Base-by-base conservation (phyloP, 2,113 vertebrate genomes). In the Hippocampus guttulatus region DNA sequence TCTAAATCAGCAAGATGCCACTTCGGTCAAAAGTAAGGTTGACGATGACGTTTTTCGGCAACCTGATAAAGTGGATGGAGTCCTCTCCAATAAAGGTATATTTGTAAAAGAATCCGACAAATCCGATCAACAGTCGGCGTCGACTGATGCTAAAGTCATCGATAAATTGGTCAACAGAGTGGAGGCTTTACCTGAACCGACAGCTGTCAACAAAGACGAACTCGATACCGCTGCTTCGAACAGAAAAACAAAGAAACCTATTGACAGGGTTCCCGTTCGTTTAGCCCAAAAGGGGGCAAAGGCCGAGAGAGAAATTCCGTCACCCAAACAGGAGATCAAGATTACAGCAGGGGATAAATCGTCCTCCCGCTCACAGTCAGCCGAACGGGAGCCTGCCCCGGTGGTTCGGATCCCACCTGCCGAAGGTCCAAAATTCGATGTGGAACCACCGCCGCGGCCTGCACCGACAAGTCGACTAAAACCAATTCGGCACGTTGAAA, bases 211-310 rank as follows among this genome's bases (percentile, higher is more conserved):
- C 64, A 76, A 68, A 71, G 74, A 81, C 60, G 83, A 84, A 80
- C 77, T 72, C 1, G 83, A 89, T 81, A 82, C 71, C 62, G 67
- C 72, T 45, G 55, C 74, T 62, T 12, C n/a, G 43, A 67, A 61
- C 72, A 61, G 64, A 6, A 74, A 25, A 69, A 87, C 87, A 85
- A 87, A 85, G 83, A 47, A n/a, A 10, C 61, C 79, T 27, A 63
- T 82, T 85, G 76, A 84, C 64, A 65, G 70, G 21, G 70, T 61
- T 51, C 2, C 64, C 0, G 61, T 63, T 73, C 64, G 81, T 83
- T 72, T 70, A 81, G 43, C 77, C 54, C 69, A 70, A 79, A 81
- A 78, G 65, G 76, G 84, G 72, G 77, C 77, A 62, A 71, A 45
- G 64, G 23, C 69, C 30, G 67, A 51, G 12, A 68, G 23, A 61